Conservation (phyloP, 2,888 invertebrate genomes). For the Bombyx huttoni region DNA sequence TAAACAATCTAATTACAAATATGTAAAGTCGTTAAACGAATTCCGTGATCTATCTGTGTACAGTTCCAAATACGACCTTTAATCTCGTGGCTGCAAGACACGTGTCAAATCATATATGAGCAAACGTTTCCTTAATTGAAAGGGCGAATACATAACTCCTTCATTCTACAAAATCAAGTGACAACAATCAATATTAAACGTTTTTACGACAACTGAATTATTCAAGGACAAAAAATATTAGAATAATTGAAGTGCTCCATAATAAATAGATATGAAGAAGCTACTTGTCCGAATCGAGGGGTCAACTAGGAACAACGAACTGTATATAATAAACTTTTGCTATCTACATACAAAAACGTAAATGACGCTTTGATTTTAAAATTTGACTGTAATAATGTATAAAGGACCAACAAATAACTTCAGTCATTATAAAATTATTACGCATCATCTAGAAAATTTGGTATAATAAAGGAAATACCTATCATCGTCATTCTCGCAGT, state of each 20-base stretch:
- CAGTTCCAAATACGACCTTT: too few relatives aligned
- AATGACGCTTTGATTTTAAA: too few relatives aligned
- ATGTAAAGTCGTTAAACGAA: too few relatives aligned
- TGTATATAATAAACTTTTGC: constrained; percentile 29
- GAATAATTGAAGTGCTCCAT: constrained; percentile 48
- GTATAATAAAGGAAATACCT: too few relatives aligned
- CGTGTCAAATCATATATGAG: neutral
- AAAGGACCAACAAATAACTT: too few relatives aligned
- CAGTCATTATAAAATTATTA: too few relatives aligned
- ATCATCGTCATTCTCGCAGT: too few relatives aligned
- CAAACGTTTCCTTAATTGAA: neutral
- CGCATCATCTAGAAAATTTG: too few relatives aligned
- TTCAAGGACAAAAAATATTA: constrained; percentile 34
- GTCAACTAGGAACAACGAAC: constrained; percentile 53
- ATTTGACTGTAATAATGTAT: too few relatives aligned
- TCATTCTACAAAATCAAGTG: neutral
- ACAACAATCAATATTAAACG: constrained; percentile 10
- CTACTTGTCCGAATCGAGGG: constrained; percentile 44
- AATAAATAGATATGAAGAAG: constrained; percentile 49
- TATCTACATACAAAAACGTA: neutral
- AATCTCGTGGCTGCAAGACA: too few relatives aligned
- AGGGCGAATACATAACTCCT: neutral
- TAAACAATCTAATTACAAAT: too few relatives aligned
- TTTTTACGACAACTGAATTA: constrained; percentile 24
- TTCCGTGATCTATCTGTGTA: too few relatives aligned